Percentiles rank a stretch among this genome's conserved stretches.
Evolutionary conservation across 1,140 invertebrate species (phyloP).

Genomic region (Dermatophagoides farinae): DNA sequence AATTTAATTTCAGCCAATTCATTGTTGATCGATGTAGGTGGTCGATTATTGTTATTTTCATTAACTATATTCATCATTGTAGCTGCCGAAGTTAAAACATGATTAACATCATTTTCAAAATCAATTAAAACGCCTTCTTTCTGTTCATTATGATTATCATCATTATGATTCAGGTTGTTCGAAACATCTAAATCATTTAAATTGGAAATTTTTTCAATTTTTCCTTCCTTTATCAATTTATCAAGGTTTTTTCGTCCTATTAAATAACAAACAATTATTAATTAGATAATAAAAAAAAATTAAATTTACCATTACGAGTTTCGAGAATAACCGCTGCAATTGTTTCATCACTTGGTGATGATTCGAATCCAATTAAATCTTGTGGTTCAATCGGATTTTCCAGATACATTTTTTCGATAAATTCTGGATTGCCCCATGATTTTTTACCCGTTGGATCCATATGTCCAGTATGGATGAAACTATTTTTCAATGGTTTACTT

Average conservation of each 20-base stretch:
- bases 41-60: no score
- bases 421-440: constrained; percentile 62
- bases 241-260: background rate
- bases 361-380: constrained; percentile 38
- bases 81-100: background rate
- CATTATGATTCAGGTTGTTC: background rate
- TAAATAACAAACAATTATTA: background rate
- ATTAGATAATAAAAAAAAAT: constrained; percentile 4
- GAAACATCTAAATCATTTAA: constrained; percentile 22
- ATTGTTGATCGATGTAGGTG: no score
- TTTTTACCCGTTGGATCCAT: constrained; percentile 36
- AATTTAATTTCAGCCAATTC: background rate
- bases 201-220: constrained; percentile 30
- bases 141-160: constrained; percentile 3
- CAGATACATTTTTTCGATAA: constrained; percentile 57
- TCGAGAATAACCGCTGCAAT: constrained; percentile 22
- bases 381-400: constrained; percentile 62
- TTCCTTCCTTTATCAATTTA: constrained; percentile 17
- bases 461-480: constrained; percentile 59
- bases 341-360: constrained; percentile 2
- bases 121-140: constrained; percentile 26
- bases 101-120: constrained; percentile 22
- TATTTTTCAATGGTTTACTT: constrained; percentile 52
- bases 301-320: constrained; percentile 22
- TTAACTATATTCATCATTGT: background rate